A percentile compares a stretch with the other conserved stretches of the same genome.
Conservation (phyloP, 2,888 invertebrate species). For the Hirtodrosophila histrioides region DNA sequence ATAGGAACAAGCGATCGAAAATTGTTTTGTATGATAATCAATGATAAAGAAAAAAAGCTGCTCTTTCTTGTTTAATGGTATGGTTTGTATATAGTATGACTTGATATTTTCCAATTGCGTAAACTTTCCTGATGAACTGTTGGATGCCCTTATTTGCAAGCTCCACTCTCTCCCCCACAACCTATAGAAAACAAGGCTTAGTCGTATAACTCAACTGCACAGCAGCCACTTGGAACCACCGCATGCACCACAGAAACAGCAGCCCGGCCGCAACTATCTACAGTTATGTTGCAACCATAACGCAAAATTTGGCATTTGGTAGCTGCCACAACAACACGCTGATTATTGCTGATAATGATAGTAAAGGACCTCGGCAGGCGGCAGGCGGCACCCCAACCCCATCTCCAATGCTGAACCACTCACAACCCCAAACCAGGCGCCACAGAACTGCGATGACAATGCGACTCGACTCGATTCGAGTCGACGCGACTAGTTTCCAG, state of each 20-base stretch:
- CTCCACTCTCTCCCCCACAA: background rate
- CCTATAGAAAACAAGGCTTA: conserved; percentile 9
- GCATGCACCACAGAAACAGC: conserved; percentile 9
- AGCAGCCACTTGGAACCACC: background rate
- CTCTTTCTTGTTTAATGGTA: no score
- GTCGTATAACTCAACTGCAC: conserved; percentile 25
- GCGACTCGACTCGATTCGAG: conserved; percentile 18
- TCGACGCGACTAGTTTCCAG: conserved; percentile 39
- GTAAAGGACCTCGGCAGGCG: no score
- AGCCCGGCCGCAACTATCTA: conserved; percentile 58
- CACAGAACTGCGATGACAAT: conserved; percentile 44
- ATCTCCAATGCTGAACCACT: conserved; percentile 5
- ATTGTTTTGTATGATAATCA: no score
- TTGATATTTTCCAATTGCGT: no score
- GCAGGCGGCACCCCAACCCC: conserved; percentile 22
- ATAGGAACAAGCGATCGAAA: no score
- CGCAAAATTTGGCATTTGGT: conserved; percentile 61
- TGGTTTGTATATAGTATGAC: background rate
- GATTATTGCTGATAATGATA: conserved; percentile 78
- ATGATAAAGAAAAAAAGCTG: no score
- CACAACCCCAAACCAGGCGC: conserved; percentile 35
- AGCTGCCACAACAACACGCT: conserved; percentile 65
- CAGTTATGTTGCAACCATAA: conserved; percentile 66
- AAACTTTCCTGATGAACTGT: background rate
- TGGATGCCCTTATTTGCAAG: conserved; percentile 1